Evolutionary conservation across 2,888 invertebrate species (phyloP).

Genomic region (Parnassius smintheus): DNA sequence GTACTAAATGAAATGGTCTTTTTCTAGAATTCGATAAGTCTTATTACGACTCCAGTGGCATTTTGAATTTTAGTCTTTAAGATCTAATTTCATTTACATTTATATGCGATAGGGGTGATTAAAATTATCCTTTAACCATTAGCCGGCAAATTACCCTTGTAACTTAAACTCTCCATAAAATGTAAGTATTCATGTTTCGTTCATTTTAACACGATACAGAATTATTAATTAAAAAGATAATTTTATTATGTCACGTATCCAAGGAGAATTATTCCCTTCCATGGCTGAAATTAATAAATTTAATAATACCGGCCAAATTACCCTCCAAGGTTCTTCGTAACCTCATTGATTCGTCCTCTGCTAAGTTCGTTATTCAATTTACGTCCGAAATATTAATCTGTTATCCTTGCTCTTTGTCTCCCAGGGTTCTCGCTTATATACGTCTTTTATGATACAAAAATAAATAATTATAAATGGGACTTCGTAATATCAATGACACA

Average conservation of each 20-base stretch:
- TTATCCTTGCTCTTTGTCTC: slow-evolving; percentile 22
- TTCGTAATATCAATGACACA: no score
- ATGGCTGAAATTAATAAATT: slow-evolving; percentile 15
- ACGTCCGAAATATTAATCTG: slow-evolving; percentile 31
- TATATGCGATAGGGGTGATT: neutral
- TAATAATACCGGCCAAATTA: slow-evolving; percentile 23
- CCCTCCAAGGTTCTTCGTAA: slow-evolving; percentile 19
- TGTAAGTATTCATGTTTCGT: neutral
- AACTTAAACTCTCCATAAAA: neutral
- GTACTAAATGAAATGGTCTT: no score
- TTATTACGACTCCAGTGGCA: no score
- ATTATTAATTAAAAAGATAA: slow-evolving; percentile 2
- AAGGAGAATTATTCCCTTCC: neutral
- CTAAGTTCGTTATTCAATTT: slow-evolving; percentile 31
- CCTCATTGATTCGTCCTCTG: slow-evolving; percentile 20
- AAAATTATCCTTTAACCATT: no score
- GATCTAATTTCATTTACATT: no score
- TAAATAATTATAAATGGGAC: neutral
- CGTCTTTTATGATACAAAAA: neutral
- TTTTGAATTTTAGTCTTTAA: no score
- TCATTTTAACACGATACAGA: neutral
- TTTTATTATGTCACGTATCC: neutral
- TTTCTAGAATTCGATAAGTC: no score
- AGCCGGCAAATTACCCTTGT: slow-evolving; percentile 10
- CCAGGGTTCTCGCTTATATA: neutral